Conservation (phyloP, 2,888 invertebrate species). For the Agrotis exclamationis region DNA sequence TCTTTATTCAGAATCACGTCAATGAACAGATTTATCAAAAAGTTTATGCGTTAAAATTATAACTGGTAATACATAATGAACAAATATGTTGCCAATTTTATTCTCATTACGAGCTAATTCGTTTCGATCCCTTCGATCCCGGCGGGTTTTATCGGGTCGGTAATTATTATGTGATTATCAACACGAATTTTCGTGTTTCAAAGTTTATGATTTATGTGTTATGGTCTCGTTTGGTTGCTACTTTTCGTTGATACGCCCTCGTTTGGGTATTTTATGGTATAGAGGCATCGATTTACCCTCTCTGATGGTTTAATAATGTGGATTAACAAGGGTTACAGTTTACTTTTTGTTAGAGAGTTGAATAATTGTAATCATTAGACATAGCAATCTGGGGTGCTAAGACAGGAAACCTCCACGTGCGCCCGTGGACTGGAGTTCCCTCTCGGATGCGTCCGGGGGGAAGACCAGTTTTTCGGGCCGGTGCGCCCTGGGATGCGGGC, state of each 20-base stretch:
- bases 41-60: conserved; percentile 31
- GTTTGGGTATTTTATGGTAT: conserved; percentile 48
- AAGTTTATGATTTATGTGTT: conserved; percentile 89
- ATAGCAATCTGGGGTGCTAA: conserved; percentile 31
- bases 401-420: too few species aligned
- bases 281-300: conserved; percentile 47
- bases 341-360: not conserved
- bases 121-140: conserved; percentile 74
- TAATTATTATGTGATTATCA: conserved; percentile 88
- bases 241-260: conserved; percentile 52
- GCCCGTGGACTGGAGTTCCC: too few species aligned
- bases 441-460: too few species aligned
- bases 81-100: conserved; percentile 60
- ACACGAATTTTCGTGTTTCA: conserved; percentile 82
- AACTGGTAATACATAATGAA: conserved; percentile 47
- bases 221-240: conserved; percentile 68
- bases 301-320: conserved; percentile 27
- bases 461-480: too few species aligned
- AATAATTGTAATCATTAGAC: conserved; percentile 5
- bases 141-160: conserved; percentile 75
- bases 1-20: conserved; percentile 51
- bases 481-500: too few species aligned
- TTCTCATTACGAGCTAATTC: conserved; percentile 62
- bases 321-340: conserved; percentile 1
- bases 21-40: conserved; percentile 48